Percentiles rank a stretch among this genome's conserved stretches.
phyloP scores from a whole-genome alignment of 1,140 invertebrate genomes.

The Hestina assimilis region DNA sequence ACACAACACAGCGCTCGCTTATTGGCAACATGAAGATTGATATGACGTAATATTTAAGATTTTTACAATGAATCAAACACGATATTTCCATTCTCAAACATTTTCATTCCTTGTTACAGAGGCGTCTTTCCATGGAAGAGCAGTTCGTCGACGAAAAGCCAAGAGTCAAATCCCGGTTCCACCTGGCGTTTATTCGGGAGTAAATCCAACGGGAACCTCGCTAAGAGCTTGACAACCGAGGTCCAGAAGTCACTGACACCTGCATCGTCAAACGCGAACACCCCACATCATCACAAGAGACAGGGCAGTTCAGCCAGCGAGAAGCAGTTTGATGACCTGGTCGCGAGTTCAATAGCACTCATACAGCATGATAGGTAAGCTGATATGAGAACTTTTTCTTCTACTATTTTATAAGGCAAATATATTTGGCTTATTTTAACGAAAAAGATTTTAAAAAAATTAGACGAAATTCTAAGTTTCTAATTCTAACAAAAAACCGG shows the following conservation, averaged over 20 bases:
- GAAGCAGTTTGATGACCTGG: constrained; percentile 78
- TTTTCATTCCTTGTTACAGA: constrained; percentile 74
- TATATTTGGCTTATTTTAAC: too few relatives aligned
- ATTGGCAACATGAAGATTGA: constrained; percentile 3
- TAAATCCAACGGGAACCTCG: constrained; percentile 58
- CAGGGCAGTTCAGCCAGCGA: constrained; percentile 73
- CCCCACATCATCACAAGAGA: constrained; percentile 68
- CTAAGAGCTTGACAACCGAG: constrained; percentile 45
- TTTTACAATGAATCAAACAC: too few relatives aligned
- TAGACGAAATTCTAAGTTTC: too few relatives aligned
- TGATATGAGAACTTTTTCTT: background rate
- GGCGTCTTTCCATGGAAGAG: constrained; percentile 84
- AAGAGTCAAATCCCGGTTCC: constrained; percentile 32
- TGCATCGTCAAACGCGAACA: constrained; percentile 62
- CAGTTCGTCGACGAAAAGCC: constrained; percentile 52
- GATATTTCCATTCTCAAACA: too few relatives aligned
- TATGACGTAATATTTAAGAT: background rate
- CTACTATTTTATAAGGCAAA: too few relatives aligned
- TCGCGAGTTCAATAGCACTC: constrained; percentile 82
- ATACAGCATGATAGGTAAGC: constrained; percentile 80
- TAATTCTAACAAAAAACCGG: too few relatives aligned
- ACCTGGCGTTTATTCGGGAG: constrained; percentile 64
- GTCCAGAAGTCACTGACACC: constrained; percentile 57
- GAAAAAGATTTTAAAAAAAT: too few relatives aligned
- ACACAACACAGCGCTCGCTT: constrained; percentile 6